Evolutionary conservation across 2,888 invertebrate species (phyloP), one percentile per base, ranked within the genome.

Genomic region (Cheilosia impressa): DNA sequence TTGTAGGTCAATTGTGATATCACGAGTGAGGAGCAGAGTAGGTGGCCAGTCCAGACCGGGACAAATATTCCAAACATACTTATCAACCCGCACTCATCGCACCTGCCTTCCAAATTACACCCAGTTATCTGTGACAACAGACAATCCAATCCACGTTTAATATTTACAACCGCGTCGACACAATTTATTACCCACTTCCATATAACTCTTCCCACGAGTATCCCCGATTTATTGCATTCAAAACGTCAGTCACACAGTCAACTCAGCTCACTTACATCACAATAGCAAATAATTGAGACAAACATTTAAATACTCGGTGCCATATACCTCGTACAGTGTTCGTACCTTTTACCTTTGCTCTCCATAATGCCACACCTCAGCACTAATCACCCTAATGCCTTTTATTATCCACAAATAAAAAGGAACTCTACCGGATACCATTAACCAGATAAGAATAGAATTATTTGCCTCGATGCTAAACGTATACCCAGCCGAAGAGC

Each of bases 371-470:
- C 77, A 78, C 77, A 78, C 77, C 69, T 78, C 62, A 69, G 19
- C 69, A 69, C 69, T 78, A 69, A 78, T 78, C 77, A 78, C 69
- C 69, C 41, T 78, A 78, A 78, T 78, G 77, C 77, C 77, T 69
- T 69, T 78, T 78, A 78, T 69, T 78, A 71, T 71, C 77, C 69
- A 71, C 62, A 78, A 71, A 77, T 63, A 69, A 69, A 69, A 71
- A 78, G 63, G 69, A 78, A 63, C 63, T 78, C 27, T 63, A 69
- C 77, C 77, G 77, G 77, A 78, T 78, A 57, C 77, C 77, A 78
- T 78, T 78, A 71, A 69, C 63, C 17, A 68, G 69, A 78, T 78
- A 78, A 78, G 69, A 78, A 69, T 47, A 71, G 55, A 69, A 69
- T 78, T 69, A 78, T 68, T 52, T 78, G 76, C 60, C 53, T 38